These are phyloP conservation scores for Avahi laniger DNA, from an alignment of 2,797 vertebrate genomes.

Conservation along the genomic window DNA sequence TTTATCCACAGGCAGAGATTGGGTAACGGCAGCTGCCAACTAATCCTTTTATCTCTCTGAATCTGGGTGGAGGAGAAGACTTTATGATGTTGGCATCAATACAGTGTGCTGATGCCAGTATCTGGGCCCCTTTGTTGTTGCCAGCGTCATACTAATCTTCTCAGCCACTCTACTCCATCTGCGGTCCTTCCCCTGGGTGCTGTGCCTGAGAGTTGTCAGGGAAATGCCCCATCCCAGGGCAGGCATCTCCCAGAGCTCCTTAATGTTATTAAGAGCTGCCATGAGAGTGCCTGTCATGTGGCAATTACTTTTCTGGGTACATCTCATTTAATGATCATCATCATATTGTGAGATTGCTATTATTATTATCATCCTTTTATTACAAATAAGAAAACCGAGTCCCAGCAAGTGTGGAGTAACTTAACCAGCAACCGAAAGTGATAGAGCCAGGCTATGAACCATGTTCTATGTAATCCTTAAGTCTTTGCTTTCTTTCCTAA, in stretches of 20 bases:
- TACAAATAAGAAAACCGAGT: neutral
- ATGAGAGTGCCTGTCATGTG: neutral
- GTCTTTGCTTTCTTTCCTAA: neutral
- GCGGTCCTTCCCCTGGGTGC: neutral
- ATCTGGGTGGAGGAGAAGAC: conserved; percentile 63
- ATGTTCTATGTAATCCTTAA: neutral
- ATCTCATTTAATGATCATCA: neutral
- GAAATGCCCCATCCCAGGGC: neutral
- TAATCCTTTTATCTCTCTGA: conserved; percentile 70
- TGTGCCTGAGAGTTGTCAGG: neutral
- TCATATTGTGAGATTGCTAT: neutral
- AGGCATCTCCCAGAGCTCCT: neutral
- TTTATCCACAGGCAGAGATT: conserved; percentile 53
- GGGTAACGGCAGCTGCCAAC: conserved; percentile 54
- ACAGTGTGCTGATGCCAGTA: neutral
- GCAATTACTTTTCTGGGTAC: neutral
- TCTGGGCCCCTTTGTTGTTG: neutral
- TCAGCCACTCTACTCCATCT: conserved; percentile 37
- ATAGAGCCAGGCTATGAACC: neutral
- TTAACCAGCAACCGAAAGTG: neutral
- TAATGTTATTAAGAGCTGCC: neutral
- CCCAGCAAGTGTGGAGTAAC: neutral
- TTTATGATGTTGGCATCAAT: conserved; percentile 50
- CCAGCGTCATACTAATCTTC: conserved; percentile 11
- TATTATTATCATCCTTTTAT: neutral